Percentiles rank a stretch among this genome's conserved stretches.
These are phyloP conservation scores for Torymus texanus DNA, from an alignment of 2,888 invertebrate genomes.

Conservation along the genomic window DNA sequence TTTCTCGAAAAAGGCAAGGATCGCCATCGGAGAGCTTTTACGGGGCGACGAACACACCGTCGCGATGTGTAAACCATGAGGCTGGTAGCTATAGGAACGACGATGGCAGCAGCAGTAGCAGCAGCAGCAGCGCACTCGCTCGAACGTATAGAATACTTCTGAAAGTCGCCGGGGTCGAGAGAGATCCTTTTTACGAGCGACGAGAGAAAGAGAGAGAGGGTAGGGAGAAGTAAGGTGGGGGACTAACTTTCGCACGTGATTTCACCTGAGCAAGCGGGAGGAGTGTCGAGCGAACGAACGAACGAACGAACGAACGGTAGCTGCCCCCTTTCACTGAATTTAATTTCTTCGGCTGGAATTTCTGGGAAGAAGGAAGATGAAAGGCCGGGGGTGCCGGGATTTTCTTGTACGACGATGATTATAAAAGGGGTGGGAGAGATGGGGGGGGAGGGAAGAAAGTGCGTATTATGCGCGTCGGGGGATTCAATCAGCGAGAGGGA, in stretches of 20 bases:
- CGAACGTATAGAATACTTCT: slow-evolving; percentile 24
- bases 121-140: too few relatives aligned
- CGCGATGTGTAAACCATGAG: slow-evolving; percentile 72
- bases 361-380: background rate
- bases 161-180: slow-evolving; percentile 48
- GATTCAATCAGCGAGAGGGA: too few relatives aligned
- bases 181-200: slow-evolving; percentile 35
- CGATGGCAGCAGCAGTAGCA: too few relatives aligned
- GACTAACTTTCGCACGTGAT: slow-evolving; percentile 51
- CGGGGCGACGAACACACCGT: slow-evolving; percentile 64
- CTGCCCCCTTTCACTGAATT: slow-evolving; percentile 42
- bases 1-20: slow-evolving; percentile 56
- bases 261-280: slow-evolving; percentile 33
- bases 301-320: too few relatives aligned
- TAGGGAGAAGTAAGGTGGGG: background rate
- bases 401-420: too few relatives aligned
- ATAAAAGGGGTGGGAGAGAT: too few relatives aligned
- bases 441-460: too few relatives aligned
- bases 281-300: too few relatives aligned
- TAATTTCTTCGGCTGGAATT: slow-evolving; percentile 35
- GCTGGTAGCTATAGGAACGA: slow-evolving; percentile 47
- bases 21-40: slow-evolving; percentile 67
- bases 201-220: slow-evolving; percentile 2
- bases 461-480: too few relatives aligned
- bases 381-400: too few relatives aligned